Percentiles rank a stretch among this genome's conserved stretches.
Evolutionary conservation across 2,888 invertebrate species (phyloP).

Genomic region (Schizotus pectinicornis): DNA sequence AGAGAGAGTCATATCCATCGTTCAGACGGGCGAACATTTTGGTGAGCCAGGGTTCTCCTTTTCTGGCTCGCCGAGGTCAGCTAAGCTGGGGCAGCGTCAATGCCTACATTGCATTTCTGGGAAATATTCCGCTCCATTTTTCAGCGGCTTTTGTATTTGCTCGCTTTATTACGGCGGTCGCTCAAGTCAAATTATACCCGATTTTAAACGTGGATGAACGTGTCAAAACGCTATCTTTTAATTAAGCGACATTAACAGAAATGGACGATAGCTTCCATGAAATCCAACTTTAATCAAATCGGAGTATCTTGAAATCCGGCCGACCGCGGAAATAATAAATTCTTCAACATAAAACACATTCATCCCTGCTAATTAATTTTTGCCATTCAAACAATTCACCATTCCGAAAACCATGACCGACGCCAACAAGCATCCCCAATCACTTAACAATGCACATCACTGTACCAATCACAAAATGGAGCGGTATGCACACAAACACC

Average conservation of each 20-base stretch:
- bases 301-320: conserved; percentile 14
- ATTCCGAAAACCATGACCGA: too few relatives aligned
- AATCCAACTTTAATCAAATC: conserved; percentile 27
- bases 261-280: conserved; percentile 18
- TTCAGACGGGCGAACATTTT: conserved; percentile 23
- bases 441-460: too few relatives aligned
- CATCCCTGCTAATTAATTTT: too few relatives aligned
- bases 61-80: conserved; percentile 22
- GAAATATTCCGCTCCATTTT: conserved; percentile 27
- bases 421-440: too few relatives aligned
- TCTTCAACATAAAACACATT: neutral
- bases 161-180: conserved; percentile 25
- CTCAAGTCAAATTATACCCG: conserved; percentile 24
- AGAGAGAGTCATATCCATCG: conserved; percentile 25
- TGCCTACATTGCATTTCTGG: conserved; percentile 29
- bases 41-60: conserved; percentile 13
- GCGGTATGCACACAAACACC: too few relatives aligned
- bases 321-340: conserved; percentile 7
- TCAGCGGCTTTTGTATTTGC: conserved; percentile 28
- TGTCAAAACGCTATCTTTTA: conserved; percentile 31
- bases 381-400: conserved; percentile 1
- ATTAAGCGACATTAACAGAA: conserved; percentile 28
- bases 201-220: conserved; percentile 28
- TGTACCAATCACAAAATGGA: too few relatives aligned
- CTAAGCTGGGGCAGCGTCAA: conserved; percentile 23